These are phyloP conservation scores for Rhodeus uyekii DNA, from an alignment of 2,797 vertebrate species.

Conservation along the genomic window DNA sequence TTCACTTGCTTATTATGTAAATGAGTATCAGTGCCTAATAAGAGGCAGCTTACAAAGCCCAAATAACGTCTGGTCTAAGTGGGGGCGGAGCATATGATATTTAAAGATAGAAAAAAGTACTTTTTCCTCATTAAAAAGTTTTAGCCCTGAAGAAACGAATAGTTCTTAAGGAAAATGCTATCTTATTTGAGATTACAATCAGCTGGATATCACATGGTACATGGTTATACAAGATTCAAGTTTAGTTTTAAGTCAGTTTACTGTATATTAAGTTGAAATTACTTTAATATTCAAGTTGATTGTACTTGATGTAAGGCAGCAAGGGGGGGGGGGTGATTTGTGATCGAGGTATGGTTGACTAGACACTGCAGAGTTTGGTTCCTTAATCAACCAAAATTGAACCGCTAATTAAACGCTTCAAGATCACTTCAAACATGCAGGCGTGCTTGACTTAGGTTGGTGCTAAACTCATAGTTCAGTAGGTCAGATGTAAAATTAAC, in stretches of 20 bases:
- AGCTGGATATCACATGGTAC: too few species aligned
- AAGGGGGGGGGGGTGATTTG: too few species aligned
- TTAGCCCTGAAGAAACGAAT: neutral
- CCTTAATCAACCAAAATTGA: neutral
- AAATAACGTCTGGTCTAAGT: conserved; percentile 24
- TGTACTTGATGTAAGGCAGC: too few species aligned
- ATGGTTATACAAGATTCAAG: too few species aligned
- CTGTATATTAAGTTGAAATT: too few species aligned
- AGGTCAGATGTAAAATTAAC: neutral
- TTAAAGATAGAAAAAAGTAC: conserved; percentile 5
- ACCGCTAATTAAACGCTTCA: neutral
- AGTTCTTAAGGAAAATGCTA: neutral
- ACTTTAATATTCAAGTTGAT: too few species aligned
- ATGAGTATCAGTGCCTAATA: conserved; percentile 31
- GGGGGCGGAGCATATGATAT: conserved; percentile 17
- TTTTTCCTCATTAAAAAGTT: conserved; percentile 30
- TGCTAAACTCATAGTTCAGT: neutral
- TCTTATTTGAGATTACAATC: neutral
- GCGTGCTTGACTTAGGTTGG: neutral
- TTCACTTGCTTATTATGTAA: conserved; percentile 29
- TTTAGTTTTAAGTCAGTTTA: too few species aligned
- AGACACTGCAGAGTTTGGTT: neutral
- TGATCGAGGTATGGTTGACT: neutral
- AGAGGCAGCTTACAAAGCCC: conserved; percentile 21
- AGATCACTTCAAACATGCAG: neutral